Base-by-base conservation (phyloP, 2,888 invertebrate species). In the Aphidius colemani region DNA sequence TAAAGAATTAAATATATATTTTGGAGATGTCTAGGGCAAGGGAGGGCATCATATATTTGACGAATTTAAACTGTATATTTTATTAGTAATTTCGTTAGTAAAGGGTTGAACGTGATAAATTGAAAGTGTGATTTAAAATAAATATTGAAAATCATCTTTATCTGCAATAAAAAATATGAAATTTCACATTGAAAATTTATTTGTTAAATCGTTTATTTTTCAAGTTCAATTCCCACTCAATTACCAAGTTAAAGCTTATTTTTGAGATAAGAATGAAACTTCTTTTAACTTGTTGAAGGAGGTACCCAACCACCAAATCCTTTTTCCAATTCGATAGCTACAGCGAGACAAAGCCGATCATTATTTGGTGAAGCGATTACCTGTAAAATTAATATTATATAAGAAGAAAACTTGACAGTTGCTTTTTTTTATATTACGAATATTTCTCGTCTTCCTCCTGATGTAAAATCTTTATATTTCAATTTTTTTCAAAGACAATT, bases 231-330 rank as follows among this genome's bases (percentile, higher is more conserved):
- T n/a, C n/a, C n/a, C n/a, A n/a, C 13, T 7, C 8, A 10, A 40
- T 40, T 53, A 30, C 6, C 9, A 53, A 30, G 18, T n/a, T 9
- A 9, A 18, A 6, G 6, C 10, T 18, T 18, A 30, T 6, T 46
- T 10, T 44, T 43, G 7, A 7, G 41, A 18, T 8, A 39, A 1
- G 7, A 10, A 18, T 39, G 40, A 2, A 2, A 8, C 7, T 50
- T 13, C 43, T 1, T 7, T 8, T 41, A 65, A 9, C 43, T 60
- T 7, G 56, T 58, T 39, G 41, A 44, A 39, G 90, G 88, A 8
- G 88, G 86, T 45, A 84, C 79, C 95, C 95, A 95, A 0, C 95
- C 96, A 1, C 94, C 94, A 80, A 94, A 94, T 8, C 85, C 88
- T 48, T 84, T 84, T 76, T 95, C 94, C 50, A 96, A 79, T 73